Evolutionary conservation across 2,113 vertebrate genomes (phyloP), one percentile per base, ranked within the genome.

Genomic region (Proterorhinus semilunaris): DNA sequence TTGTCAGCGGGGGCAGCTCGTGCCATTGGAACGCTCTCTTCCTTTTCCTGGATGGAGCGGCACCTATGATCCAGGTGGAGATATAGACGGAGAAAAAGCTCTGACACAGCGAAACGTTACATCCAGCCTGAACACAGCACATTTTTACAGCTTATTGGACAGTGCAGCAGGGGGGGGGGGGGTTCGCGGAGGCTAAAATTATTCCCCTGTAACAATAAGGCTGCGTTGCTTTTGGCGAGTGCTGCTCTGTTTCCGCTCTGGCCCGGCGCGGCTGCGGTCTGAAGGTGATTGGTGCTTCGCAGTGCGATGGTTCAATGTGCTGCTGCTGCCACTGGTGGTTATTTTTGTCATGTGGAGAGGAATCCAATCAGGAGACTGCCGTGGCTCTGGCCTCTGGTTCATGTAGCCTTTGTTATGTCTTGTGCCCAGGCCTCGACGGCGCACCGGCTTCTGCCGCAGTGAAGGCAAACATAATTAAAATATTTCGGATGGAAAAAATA

Each of bases 1-100:
- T 86, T 89, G 87, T 91, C 88, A 88, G 88, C 83, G 83, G 88
- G 88, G 88, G 88, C 83, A 86, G 86, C 84, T 87, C 79, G 83
- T 89, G 89, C 83, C 88, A 72, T 80, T 90, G 82, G 79, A 89
- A 89, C 82, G 81, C 66, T 73, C 68, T 69, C 66, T 61, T 51
- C 11, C 74, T 57, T 59, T 71, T 64, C 79, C 62, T 7, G 61
- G 78, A 66, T 47, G 0, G 80, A 67, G 67, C 75, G 72, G 75
- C 77, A 72, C 64, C 77, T 68, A 55, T 15, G 69, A 77, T 66
- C 70, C 17, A 8, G 67, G 69, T 13, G 17, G 71, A 69, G 72
- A 72, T 65, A 72, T 58, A 42, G 63, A 63, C 15, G 66, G 47
- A 42, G 70, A 76, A 86, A 86, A 89, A 85, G 51, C 78, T 90